Evolutionary conservation across 2,888 invertebrate species (phyloP).

Genomic region (Melinaea marsaeus): DNA sequence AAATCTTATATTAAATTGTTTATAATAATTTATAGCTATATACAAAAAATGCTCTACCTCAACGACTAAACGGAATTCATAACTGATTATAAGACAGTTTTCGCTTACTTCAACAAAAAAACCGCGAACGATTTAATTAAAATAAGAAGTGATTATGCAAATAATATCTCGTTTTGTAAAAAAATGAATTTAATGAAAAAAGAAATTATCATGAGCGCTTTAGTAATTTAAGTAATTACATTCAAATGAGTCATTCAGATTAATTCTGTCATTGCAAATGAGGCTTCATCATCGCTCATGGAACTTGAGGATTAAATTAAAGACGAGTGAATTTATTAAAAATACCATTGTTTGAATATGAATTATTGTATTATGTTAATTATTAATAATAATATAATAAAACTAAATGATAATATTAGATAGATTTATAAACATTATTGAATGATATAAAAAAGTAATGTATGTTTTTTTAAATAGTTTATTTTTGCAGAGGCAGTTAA

Average conservation of each 20-base stretch:
- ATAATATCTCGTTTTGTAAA: slow-evolving; percentile 34
- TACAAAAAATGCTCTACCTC: background rate
- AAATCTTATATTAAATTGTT: too few relatives aligned
- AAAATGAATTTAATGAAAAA: slow-evolving; percentile 32
- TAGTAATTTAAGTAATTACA: slow-evolving; percentile 33
- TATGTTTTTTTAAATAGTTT: too few relatives aligned
- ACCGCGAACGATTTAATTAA: slow-evolving; percentile 28
- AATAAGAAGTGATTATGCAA: slow-evolving; percentile 31
- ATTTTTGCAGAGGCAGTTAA: too few relatives aligned
- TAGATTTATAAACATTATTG: too few relatives aligned
- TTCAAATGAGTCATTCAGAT: slow-evolving; percentile 25
- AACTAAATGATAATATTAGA: too few relatives aligned
- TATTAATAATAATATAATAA: background rate
- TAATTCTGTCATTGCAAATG: slow-evolving; percentile 27
- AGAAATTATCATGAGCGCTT: slow-evolving; percentile 30
- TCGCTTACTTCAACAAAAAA: slow-evolving; percentile 14
- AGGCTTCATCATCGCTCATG: slow-evolving; percentile 20
- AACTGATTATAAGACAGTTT: slow-evolving; percentile 15
- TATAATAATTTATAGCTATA: background rate
- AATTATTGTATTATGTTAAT: slow-evolving; percentile 1
- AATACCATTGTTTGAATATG: background rate
- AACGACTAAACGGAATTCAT: slow-evolving; percentile 8
- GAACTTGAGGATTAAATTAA: slow-evolving; percentile 8
- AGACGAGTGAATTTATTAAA: slow-evolving; percentile 5
- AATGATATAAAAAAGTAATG: too few relatives aligned